phyloP scores from a whole-genome alignment of 2,797 vertebrate genomes.

The Acrossocheilus wenchowensis region DNA sequence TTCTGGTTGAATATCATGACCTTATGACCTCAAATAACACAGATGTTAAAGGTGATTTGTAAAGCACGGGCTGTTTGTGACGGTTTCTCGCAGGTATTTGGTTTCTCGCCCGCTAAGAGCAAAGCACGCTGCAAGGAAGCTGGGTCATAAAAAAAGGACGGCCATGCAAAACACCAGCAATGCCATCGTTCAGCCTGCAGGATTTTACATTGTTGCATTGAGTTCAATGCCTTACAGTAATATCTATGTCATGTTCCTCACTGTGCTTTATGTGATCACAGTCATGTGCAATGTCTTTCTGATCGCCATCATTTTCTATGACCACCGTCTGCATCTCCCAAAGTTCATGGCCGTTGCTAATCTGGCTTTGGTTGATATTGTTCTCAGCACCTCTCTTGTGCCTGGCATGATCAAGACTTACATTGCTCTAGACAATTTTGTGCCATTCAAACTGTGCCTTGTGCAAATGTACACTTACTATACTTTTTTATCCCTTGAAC shows the following conservation, averaged over 20 bases:
- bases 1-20: neutral
- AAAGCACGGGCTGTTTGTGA: neutral
- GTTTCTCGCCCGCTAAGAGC: neutral
- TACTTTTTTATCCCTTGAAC: slow-evolving; percentile 58
- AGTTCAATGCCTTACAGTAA: slow-evolving; percentile 57
- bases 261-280: slow-evolving; percentile 66
- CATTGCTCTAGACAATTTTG: slow-evolving; percentile 68
- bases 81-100: slow-evolving; percentile 20
- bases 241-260: slow-evolving; percentile 72
- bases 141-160: neutral
- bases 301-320: slow-evolving; percentile 66
- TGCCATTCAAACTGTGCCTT: slow-evolving; percentile 71
- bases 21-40: neutral
- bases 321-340: slow-evolving; percentile 68
- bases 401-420: slow-evolving; percentile 74
- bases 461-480: slow-evolving; percentile 74
- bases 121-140: neutral
- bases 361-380: slow-evolving; percentile 69
- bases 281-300: slow-evolving; percentile 68
- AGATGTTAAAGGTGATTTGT: neutral
- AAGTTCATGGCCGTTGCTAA: slow-evolving; percentile 73
- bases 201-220: slow-evolving; percentile 73
- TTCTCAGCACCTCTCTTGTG: slow-evolving; percentile 68
- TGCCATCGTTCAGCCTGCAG: slow-evolving; percentile 71
- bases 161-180: slow-evolving; percentile 64